Base-by-base conservation (phyloP, 2,113 vertebrate genomes). In the Nothoprocta perdicaria region DNA sequence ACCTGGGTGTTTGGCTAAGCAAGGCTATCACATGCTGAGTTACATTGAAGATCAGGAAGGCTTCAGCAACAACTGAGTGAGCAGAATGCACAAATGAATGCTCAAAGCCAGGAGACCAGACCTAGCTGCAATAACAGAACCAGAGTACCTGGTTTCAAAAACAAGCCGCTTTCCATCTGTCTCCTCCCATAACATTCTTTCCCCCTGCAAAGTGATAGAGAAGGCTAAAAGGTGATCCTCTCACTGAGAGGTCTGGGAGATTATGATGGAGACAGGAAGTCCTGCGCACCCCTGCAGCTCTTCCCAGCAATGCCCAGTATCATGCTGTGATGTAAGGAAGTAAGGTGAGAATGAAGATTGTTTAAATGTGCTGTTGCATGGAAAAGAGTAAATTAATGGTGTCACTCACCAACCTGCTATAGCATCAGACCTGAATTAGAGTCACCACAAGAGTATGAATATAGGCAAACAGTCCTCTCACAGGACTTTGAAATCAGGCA, bases 81-180 rank as follows among this genome's bases (percentile, higher is more conserved):
- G 71, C n/a, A 45, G 41, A 81, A 86, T 15, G 21, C 8, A 45
- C 13, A 71, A 81, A 26, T 35, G 38, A 80, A 71, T 38, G 46
- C 53, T 33, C 19, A 90, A 86, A 71, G 41, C 15, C 69, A 78
- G 73, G 33, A 71, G 23, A 71, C 21, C 18, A 60, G 10, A 4
- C 23, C 41, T 86, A 71, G 58, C 9, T 15, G 14, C 12, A 11
- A 71, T 29, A 87, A 11, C 4, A 12, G 11, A 83, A 48, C 14
- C n/a, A 78, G 22, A 52, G 12, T 3, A 5, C 5, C 22, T 35
- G 0, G 0, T 33, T 77, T 80, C 52, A 55, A 35, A 62, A 86
- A 74, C 1, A 10, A 40, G 43, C 60, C 72, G 50, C 8, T 1
- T 0, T 45, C 5, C 10, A 10, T 3, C 4, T 1, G 10, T 18